Conservation (phyloP, 2,113 vertebrate genomes). For the Rhea pennata region DNA sequence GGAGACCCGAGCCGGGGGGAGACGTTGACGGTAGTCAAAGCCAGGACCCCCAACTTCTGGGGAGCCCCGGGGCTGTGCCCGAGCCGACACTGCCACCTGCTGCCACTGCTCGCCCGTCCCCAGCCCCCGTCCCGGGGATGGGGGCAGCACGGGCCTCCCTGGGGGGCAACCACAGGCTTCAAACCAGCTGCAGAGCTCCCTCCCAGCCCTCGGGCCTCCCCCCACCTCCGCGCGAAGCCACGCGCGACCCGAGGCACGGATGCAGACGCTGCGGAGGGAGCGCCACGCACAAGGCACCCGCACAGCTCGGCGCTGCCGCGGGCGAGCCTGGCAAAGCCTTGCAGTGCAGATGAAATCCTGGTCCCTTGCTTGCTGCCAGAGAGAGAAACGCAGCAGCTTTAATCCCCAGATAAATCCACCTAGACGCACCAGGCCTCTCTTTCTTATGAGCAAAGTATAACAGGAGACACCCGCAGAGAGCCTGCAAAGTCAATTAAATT, state of each 20-base stretch:
- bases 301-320: fast-evolving
- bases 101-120: constrained; percentile 1
- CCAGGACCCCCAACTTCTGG: background rate
- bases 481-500: constrained; percentile 18
- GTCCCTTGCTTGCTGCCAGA: background rate
- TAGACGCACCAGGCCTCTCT: fast-evolving
- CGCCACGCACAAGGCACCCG: fast-evolving
- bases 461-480: background rate
- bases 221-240: fast-evolving
- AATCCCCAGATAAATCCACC: background rate
- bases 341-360: background rate
- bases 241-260: background rate
- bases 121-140: background rate
- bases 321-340: background rate
- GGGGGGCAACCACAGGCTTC: fast-evolving
- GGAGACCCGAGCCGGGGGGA: background rate
- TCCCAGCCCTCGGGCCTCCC: background rate
- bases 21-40: background rate
- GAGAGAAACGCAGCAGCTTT: background rate
- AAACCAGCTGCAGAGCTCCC: background rate
- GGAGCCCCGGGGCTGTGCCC: background rate
- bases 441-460: fast-evolving
- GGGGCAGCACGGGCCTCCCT: background rate
- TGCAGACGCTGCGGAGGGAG: fast-evolving
- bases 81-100: constrained; percentile 60